Conservation (phyloP, 2,797 vertebrate genomes). For the Otolemur crassicaudatus region DNA sequence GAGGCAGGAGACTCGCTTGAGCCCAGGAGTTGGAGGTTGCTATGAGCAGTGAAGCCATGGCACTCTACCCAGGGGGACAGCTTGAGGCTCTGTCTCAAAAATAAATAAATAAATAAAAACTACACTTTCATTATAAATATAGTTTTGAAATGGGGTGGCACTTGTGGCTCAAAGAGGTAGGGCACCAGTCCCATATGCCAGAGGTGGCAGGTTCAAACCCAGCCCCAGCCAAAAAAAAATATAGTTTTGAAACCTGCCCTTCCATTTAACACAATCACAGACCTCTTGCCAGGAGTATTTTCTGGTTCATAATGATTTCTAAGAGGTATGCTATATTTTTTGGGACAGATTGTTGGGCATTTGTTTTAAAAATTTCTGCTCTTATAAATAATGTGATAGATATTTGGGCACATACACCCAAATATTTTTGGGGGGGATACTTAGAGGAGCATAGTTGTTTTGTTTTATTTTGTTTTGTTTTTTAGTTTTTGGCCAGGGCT, state of each 20-base stretch:
- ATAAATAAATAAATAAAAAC: background rate
- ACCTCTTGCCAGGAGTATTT: conserved; percentile 35
- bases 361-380: conserved; percentile 44
- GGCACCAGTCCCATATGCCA: no score
- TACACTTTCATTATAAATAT: background rate
- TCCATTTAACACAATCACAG: background rate
- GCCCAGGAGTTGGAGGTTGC: no score
- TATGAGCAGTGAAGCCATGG: no score
- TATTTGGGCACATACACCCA: background rate
- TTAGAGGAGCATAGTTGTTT: background rate
- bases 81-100: no score
- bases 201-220: no score
- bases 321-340: conserved; percentile 28
- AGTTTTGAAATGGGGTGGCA: no score
- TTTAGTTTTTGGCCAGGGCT: no score
- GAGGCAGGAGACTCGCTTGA: no score
- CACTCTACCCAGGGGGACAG: no score
- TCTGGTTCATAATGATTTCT: conserved; percentile 45
- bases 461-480: no score
- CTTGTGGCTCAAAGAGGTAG: no score
- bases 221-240: background rate
- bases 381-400: conserved; percentile 40
- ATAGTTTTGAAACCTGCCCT: conserved; percentile 2
- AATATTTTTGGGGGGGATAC: conserved; percentile 31
- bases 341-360: background rate